Evolutionary conservation across 2,888 invertebrate genomes (phyloP).

Genomic region (Ectemnius lituratus): DNA sequence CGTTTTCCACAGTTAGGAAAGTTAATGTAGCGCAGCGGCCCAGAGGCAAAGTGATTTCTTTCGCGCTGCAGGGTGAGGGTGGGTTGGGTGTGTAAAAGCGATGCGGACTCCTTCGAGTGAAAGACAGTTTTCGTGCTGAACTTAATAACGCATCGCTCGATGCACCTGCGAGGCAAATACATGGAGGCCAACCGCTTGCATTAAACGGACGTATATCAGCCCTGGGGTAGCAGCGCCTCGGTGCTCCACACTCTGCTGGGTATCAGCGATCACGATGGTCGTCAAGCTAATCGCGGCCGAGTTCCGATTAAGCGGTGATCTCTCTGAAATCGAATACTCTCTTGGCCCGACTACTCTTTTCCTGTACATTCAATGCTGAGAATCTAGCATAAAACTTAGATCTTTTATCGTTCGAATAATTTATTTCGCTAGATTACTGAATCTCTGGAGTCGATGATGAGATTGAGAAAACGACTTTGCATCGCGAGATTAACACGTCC

Average conservation of each 20-base stretch:
- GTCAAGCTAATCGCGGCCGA: conserved; percentile 44
- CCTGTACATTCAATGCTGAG: no score
- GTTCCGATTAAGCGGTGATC: conserved; percentile 40
- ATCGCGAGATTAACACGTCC: conserved; percentile 19
- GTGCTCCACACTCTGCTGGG: conserved; percentile 1
- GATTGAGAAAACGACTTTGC: no score
- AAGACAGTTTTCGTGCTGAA: conserved; percentile 31
- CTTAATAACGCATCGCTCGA: conserved; percentile 41
- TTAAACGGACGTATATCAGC: conserved; percentile 56
- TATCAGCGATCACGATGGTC: conserved; percentile 49
- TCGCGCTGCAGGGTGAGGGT: no score
- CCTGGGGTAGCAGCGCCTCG: conserved; percentile 33
- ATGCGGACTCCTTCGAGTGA: conserved; percentile 1
- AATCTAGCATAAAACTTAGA: no score
- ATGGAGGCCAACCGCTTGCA: conserved; percentile 24
- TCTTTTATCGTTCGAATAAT: no score
- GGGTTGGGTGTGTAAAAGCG: no score
- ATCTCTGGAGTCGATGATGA: no score
- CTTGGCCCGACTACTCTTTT: conserved; percentile 5
- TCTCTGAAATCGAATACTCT: conserved; percentile 6
- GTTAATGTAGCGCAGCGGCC: no score
- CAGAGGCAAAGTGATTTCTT: no score
- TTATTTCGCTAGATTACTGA: no score
- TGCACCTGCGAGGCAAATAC: conserved; percentile 39
- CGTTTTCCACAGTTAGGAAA: no score